phyloP scores from a whole-genome alignment of 2,113 vertebrate species.

The Circaetus cinerascens region DNA sequence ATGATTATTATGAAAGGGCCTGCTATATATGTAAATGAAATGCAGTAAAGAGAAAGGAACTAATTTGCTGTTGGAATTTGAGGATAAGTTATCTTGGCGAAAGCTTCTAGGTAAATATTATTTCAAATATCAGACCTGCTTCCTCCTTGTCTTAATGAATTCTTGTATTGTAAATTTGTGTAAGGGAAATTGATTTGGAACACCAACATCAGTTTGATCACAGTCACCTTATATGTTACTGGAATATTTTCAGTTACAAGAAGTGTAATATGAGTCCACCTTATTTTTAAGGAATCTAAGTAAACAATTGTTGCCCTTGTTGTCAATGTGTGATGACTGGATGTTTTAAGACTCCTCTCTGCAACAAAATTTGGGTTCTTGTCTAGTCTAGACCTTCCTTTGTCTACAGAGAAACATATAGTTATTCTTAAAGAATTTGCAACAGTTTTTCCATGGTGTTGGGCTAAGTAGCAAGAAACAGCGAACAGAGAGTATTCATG shows the following conservation, averaged over 20 bases:
- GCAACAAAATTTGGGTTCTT: not conserved
- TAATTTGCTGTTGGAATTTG: not conserved
- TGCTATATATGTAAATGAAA: conserved; percentile 10
- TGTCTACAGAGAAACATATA: not conserved
- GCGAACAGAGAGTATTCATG: not conserved
- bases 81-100: not conserved
- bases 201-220: not conserved
- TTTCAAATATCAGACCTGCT: not conserved
- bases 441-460: not conserved
- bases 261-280: not conserved
- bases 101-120: conserved; percentile 31
- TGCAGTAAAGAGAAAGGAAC: not conserved
- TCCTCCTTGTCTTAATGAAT: not conserved
- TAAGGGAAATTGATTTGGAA: not conserved
- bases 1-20: not conserved
- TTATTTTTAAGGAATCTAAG: not conserved
- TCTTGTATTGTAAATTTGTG: not conserved
- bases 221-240: not conserved
- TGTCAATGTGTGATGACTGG: not conserved
- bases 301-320: not conserved
- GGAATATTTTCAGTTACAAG: not conserved
- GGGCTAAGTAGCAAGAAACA: not conserved
- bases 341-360: not conserved
- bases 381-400: not conserved
- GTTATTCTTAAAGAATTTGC: not conserved